Conservation (phyloP, 2,888 invertebrate species). For the Acronicta leporina region DNA sequence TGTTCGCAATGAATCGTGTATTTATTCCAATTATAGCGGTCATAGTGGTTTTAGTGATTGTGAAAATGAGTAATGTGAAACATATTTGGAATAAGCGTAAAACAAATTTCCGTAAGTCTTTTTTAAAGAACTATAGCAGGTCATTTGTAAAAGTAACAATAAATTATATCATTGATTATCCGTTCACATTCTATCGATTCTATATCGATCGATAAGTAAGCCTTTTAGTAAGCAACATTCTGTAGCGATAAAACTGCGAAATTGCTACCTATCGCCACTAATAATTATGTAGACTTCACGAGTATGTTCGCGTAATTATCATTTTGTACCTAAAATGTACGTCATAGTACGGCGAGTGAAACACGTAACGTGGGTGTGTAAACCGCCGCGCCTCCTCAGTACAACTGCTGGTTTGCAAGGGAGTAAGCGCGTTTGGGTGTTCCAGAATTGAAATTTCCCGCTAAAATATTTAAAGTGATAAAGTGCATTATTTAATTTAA, state of each 20-base stretch:
- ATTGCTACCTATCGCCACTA: slow-evolving; percentile 41
- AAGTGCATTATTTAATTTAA: slow-evolving; percentile 44
- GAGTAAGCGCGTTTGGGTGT: slow-evolving; percentile 59
- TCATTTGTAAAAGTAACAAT: slow-evolving; percentile 1
- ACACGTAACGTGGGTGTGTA: slow-evolving; percentile 64
- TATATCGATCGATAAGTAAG: slow-evolving; percentile 34
- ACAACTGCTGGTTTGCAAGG: slow-evolving; percentile 54
- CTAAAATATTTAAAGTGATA: slow-evolving; percentile 44
- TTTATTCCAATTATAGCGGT: slow-evolving; percentile 31
- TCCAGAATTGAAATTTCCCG: slow-evolving; percentile 55
- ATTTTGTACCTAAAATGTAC: slow-evolving; percentile 50
- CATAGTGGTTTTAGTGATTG: slow-evolving; percentile 31
- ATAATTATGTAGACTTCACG: slow-evolving; percentile 47
- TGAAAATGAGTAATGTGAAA: slow-evolving; percentile 44
- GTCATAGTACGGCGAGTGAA: slow-evolving; percentile 62
- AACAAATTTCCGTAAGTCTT: slow-evolving; percentile 34
- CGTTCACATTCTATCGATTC: slow-evolving; percentile 10
- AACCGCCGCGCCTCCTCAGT: slow-evolving; percentile 76
- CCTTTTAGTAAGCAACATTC: slow-evolving; percentile 26
- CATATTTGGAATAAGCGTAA: slow-evolving; percentile 35
- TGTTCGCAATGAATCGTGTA: slow-evolving; percentile 33
- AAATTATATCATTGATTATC: slow-evolving; percentile 30
- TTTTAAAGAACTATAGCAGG: background rate
- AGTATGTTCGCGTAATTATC: slow-evolving; percentile 45
- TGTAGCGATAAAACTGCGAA: slow-evolving; percentile 47